phyloP scores from a whole-genome alignment of 2,113 vertebrate genomes.

The Aramus guarauna region DNA sequence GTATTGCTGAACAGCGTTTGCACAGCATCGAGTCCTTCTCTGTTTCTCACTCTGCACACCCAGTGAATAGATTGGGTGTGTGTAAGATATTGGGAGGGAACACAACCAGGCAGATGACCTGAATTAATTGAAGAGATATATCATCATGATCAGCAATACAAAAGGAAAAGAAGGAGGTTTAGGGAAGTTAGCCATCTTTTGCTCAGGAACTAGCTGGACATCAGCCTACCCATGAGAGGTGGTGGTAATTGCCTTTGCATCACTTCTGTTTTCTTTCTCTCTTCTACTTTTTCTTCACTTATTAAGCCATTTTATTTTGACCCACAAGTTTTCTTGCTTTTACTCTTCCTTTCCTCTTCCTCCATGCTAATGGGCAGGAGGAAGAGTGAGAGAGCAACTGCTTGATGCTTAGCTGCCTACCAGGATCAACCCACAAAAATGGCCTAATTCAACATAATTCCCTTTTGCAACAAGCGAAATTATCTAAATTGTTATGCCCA shows the following conservation, averaged over 20 bases:
- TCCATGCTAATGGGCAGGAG: background rate
- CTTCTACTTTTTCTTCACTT: background rate
- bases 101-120: background rate
- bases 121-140: background rate
- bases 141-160: background rate
- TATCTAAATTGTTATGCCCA: background rate
- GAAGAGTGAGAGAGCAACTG: background rate
- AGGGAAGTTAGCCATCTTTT: background rate
- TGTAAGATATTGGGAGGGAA: background rate
- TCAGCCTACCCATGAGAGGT: accelerated
- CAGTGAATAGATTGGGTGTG: accelerated
- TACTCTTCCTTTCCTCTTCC: background rate
- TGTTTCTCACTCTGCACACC: background rate
- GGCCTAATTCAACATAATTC: background rate
- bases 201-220: background rate
- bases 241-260: background rate
- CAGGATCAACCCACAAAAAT: background rate
- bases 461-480: background rate
- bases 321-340: background rate
- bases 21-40: background rate
- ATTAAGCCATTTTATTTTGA: background rate
- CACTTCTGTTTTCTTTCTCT: background rate
- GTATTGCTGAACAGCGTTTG: background rate
- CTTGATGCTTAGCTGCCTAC: background rate
- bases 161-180: background rate